Conservation (phyloP, 1,140 invertebrate genomes). For the Dinoponera quadriceps region DNA sequence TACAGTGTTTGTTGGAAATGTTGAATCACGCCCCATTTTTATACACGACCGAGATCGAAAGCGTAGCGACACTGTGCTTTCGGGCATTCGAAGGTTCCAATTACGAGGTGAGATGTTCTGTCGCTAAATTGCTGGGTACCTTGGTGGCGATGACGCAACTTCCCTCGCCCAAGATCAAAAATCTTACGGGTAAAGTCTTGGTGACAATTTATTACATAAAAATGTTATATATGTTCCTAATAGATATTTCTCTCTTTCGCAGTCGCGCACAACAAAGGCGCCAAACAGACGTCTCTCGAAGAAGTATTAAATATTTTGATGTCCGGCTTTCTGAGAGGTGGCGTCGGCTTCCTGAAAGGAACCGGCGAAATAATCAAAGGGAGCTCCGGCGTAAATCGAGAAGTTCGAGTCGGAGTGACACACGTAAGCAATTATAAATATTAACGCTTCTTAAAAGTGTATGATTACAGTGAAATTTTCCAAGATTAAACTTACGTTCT, state of each 20-base stretch:
- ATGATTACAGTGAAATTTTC: slow-evolving; percentile 2
- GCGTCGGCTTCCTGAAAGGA: slow-evolving; percentile 97
- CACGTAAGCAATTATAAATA: slow-evolving; percentile 88
- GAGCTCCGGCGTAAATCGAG: slow-evolving; percentile 95
- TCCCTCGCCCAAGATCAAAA: slow-evolving; percentile 81
- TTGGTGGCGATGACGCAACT: slow-evolving; percentile 94
- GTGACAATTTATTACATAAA: background rate
- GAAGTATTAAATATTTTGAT: slow-evolving; percentile 96
- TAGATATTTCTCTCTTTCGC: slow-evolving; percentile 64
- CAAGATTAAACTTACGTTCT: background rate
- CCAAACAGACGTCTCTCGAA: slow-evolving; percentile 92
- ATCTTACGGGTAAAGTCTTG: slow-evolving; percentile 81
- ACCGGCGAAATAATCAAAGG: slow-evolving; percentile 98
- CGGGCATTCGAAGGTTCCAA: slow-evolving; percentile 97
- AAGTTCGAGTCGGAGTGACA: slow-evolving; percentile 98
- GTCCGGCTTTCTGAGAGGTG: slow-evolving; percentile 97
- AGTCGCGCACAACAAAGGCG: slow-evolving; percentile 87
- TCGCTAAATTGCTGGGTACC: slow-evolving; percentile 95
- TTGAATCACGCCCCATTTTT: slow-evolving; percentile 95
- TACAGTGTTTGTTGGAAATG: slow-evolving; percentile 94
- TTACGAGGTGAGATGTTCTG: slow-evolving; percentile 96
- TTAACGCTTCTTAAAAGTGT: slow-evolving; percentile 38
- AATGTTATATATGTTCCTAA: slow-evolving; percentile 31
- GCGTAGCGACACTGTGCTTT: slow-evolving; percentile 94
- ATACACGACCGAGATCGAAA: slow-evolving; percentile 96